Conservation (phyloP, 64 coral and sea anemone genomes). For the Actinia equina region DNA sequence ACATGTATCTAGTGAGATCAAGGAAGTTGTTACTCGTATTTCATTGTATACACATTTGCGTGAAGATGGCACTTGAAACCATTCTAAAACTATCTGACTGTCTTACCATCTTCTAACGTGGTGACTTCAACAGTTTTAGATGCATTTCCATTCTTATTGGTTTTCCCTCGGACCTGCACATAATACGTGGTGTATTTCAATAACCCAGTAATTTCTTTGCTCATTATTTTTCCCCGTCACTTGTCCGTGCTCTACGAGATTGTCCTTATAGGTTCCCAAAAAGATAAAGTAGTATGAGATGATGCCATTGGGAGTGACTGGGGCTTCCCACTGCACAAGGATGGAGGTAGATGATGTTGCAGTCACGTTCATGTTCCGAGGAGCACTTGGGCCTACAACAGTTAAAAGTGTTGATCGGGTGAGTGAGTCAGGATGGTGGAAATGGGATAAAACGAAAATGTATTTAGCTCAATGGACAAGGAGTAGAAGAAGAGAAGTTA, state of each 20-base stretch:
- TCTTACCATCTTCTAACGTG: slow-evolving; percentile 47
- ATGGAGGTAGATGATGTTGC: slow-evolving; percentile 22
- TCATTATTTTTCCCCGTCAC: neutral
- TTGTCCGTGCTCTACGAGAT: neutral
- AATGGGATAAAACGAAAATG: too few species aligned
- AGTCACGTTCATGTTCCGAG: neutral
- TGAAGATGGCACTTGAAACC: too few species aligned
- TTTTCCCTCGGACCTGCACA: slow-evolving; percentile 36
- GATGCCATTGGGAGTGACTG: slow-evolving; percentile 12
- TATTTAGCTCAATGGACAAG: neutral
- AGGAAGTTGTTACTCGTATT: too few species aligned
- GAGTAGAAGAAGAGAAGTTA: neutral
- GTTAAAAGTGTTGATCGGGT: too few species aligned
- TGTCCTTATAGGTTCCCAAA: slow-evolving; percentile 18
- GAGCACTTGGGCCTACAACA: slow-evolving; percentile 33
- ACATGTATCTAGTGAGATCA: too few species aligned
- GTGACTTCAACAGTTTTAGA: slow-evolving; percentile 19
- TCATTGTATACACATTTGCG: too few species aligned
- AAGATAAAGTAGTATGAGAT: slow-evolving; percentile 10
- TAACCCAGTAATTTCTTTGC: neutral
- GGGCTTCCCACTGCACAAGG: slow-evolving; percentile 8
- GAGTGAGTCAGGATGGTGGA: too few species aligned
- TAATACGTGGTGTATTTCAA: slow-evolving; percentile 40
- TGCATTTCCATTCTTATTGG: slow-evolving; percentile 25
- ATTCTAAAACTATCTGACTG: neutral